Percentiles rank a stretch among this genome's conserved stretches.
Evolutionary conservation across 2,888 invertebrate genomes (phyloP).

Genomic region (Noctua janthe): DNA sequence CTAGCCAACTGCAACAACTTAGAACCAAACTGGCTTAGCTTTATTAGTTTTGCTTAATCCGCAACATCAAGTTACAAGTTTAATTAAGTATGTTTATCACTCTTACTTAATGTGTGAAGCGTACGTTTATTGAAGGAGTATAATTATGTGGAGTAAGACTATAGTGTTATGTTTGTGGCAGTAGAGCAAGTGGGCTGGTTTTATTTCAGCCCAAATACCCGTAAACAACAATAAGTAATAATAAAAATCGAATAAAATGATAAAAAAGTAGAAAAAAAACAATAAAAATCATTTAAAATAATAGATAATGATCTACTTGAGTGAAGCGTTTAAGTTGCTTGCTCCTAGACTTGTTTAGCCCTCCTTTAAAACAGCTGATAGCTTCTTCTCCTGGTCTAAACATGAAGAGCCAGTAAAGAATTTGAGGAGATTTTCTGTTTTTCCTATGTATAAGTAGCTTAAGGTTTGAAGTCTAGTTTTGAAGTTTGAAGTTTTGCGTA

Average conservation of each 20-base stretch:
- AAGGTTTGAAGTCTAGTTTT: too few species aligned
- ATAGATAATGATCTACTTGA: not conserved
- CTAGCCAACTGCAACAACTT: conserved; percentile 16
- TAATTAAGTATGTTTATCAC: conserved; percentile 60
- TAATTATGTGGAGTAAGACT: conserved; percentile 34
- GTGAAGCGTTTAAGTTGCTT: not conserved
- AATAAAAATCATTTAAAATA: too few species aligned
- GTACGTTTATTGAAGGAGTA: conserved; percentile 39
- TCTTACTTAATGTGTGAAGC: conserved; percentile 59
- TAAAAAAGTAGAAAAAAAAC: too few species aligned
- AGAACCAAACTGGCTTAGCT: conserved; percentile 15
- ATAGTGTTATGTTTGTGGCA: conserved; percentile 29
- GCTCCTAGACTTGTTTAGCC: not conserved
- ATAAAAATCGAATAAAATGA: too few species aligned
- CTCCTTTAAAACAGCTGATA: too few species aligned
- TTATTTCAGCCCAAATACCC: not conserved
- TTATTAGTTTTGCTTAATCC: conserved; percentile 58
- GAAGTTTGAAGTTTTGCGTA: not conserved
- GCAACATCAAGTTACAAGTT: conserved; percentile 39
- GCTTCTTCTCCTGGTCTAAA: too few species aligned
- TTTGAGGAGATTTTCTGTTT: too few species aligned
- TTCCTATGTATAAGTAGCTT: too few species aligned
- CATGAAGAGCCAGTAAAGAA: too few species aligned
- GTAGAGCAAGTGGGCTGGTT: conserved; percentile 7
- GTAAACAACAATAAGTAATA: too few species aligned